Conservation (phyloP, 2,113 vertebrate species). For the Sclerurus mexicanus region DNA sequence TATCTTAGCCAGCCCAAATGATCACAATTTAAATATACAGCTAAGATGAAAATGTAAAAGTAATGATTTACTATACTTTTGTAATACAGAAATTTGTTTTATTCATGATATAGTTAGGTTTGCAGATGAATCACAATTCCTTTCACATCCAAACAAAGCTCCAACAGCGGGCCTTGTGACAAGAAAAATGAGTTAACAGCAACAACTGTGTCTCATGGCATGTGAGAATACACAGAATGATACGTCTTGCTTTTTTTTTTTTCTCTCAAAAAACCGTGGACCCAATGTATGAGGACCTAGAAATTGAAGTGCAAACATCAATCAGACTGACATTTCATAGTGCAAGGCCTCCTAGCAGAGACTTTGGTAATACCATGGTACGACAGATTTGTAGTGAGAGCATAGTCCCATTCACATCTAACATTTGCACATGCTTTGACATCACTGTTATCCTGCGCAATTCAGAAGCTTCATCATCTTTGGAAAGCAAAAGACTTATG, state of each 20-base stretch:
- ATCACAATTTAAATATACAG: neutral
- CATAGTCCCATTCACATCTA: neutral
- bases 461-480: neutral
- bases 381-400: neutral
- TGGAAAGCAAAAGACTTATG: neutral
- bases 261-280: neutral
- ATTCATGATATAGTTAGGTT: neutral
- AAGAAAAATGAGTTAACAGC: conserved; percentile 52
- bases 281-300: neutral
- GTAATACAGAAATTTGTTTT: neutral
- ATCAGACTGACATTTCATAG: neutral
- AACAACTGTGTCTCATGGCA: neutral
- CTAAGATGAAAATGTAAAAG: neutral
- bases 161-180: neutral
- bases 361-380: neutral
- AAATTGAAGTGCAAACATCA: neutral
- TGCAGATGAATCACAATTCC: neutral
- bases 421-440: neutral
- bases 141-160: neutral
- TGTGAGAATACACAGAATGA: neutral
- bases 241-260: neutral
- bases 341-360: neutral
- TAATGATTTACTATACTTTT: neutral
- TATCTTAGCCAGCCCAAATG: neutral
- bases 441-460: neutral